Evolutionary conservation across 2,888 invertebrate species (phyloP), one percentile per base, ranked within the genome.

Genomic region (Cataglyphis cursor): DNA sequence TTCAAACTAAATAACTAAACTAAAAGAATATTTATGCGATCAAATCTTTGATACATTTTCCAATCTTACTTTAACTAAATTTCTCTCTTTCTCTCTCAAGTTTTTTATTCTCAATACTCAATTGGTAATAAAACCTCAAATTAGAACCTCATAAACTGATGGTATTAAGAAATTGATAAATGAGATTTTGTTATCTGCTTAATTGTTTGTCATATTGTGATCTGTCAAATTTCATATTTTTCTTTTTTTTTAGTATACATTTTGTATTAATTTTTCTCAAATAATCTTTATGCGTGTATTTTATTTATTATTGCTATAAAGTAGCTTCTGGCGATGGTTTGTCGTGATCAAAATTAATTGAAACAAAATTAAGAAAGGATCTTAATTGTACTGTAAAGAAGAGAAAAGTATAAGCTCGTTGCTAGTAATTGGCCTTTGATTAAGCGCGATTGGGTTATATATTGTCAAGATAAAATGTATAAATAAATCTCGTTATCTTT

Each of bases 221-320:
- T 38, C 38, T 44, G 4, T 44, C 44, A 44, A 12, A 51, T 51
- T 2, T n/a, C 8, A 51, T 51, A 51, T 41, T 18, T 48, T 0
- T 2, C 38, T 21, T 21, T 31, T 6, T 24, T 70, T 51, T 9
- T 10, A 35, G 21, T 8, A 54, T n/a, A 28, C 31, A 28, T n/a
- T 31, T 48, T 48, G 48, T 10, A 5, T 44, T 66, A 28, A 66
- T 3, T 10, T 28, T 68, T 48, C 35, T 57, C 18, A 12, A 24
- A 44, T 28, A 24, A 44, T 28, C n/a, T 54, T 5, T n/a, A 70
- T 3, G 28, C 28, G 28, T 28, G 28, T 15, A 54, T 18, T 61
- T 44, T n/a, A 21, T 75, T 38, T 41, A n/a, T 66, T 28, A 66
- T 51, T 51, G 12, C 10, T 51, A 21, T 48, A 48, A 74, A 8